phyloP scores from a whole-genome alignment of 2,888 invertebrate genomes.

The Heliconius hortense region DNA sequence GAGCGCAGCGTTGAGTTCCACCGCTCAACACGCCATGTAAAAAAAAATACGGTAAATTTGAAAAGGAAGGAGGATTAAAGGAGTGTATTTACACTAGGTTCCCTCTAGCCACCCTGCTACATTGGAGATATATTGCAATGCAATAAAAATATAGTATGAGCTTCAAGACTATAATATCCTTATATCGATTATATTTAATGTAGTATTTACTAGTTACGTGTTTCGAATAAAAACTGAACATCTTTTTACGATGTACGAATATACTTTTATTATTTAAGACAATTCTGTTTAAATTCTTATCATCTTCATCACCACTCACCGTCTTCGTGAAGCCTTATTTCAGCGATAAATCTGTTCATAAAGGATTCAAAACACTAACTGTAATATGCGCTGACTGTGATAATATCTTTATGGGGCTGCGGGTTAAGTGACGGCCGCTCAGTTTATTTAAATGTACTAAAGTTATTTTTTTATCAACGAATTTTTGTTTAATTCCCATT shows the following conservation, averaged over 20 bases:
- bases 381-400: conserved; percentile 51
- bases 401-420: conserved; percentile 57
- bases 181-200: too few species aligned
- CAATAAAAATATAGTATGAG: too few species aligned
- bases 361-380: conserved; percentile 60
- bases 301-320: background rate
- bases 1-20: background rate
- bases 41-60: background rate
- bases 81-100: background rate
- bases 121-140: too few species aligned
- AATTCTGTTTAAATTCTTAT: background rate
- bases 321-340: conserved; percentile 43
- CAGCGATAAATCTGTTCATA: conserved; percentile 50
- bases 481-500: background rate
- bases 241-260: too few species aligned
- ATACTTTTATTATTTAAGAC: too few species aligned
- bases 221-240: too few species aligned
- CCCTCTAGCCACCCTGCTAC: too few species aligned
- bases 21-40: background rate
- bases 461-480: background rate
- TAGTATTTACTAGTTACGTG: too few species aligned
- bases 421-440: conserved; percentile 44
- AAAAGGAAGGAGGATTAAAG: too few species aligned
- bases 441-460: conserved; percentile 3
- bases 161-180: too few species aligned